Base-by-base conservation (phyloP, 2,797 vertebrate genomes). In the Chloroceryle inda region DNA sequence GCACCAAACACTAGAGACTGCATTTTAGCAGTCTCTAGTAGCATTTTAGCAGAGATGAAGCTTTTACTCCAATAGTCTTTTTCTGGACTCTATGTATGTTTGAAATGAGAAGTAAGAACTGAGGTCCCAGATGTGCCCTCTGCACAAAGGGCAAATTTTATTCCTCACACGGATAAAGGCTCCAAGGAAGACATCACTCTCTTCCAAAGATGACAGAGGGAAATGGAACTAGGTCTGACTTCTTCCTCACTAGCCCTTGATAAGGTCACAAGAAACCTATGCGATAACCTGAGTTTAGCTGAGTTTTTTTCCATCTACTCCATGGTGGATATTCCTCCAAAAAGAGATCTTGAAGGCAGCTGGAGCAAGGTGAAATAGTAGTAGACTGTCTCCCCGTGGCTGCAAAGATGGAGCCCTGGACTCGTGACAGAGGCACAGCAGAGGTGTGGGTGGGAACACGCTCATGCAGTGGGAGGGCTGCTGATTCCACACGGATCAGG, bases 401-500 rank as follows among this genome's bases (percentile, higher is more conserved):
- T 26, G 40, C n/a, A 63, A 68, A 49, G 56, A 13, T 1, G 2
- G 31, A 66, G 52, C 21, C 50, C 33, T 31, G 55, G 47, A 31
- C 23, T 38, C 20, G 23, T 4, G 12, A 63, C 42, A 82, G 42
- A 69, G 44, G n/a, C 37, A 40, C 15, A 29, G 79, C 44, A n/a
- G 12, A n/a, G 29, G 8, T 1, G 0, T 24, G 33, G 26, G 0
- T 21, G 29, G 26, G 67, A 31, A 69, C 29, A 59, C 27, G 1
- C 5, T 66, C 0, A 0, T 15, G 31, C 23, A 22, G 19, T 2
- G 20, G 31, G 7, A 33, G 17, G 26, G 74, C 38, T 75, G 50
- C n/a, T 2, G 2, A 15, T 27, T 24, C 26, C 53, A 24, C 6
- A 1, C 23, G 3, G 2, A 1, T 7, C n/a, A 59, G 29, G 18